These are phyloP conservation scores for Dufourea novaeangliae DNA, from an alignment of 1,140 invertebrate species.

Conservation along the genomic window DNA sequence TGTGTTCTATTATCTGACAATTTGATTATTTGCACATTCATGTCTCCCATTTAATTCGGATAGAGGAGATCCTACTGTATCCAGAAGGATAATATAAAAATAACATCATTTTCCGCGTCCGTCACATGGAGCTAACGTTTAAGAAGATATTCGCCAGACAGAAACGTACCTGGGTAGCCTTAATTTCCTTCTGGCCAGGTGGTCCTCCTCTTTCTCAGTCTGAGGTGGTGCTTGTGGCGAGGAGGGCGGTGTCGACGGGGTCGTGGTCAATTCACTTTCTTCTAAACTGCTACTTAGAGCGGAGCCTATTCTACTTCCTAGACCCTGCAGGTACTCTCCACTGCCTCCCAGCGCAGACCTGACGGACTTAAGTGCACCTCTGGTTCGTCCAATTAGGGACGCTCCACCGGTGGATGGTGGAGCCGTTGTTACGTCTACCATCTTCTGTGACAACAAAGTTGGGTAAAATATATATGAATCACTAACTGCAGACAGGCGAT, in stretches of 20 bases:
- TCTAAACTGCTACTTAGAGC: conserved; percentile 79
- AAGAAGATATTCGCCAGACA: not conserved
- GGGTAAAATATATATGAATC: not conserved
- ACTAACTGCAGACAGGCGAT: not conserved
- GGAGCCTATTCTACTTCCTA: conserved; percentile 78
- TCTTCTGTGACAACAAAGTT: conserved; percentile 38
- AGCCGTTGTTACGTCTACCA: conserved; percentile 77
- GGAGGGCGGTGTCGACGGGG: conserved; percentile 70
- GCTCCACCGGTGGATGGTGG: conserved; percentile 68
- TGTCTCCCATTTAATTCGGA: too few relatives aligned
- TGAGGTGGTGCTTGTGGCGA: conserved; percentile 59
- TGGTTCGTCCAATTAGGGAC: conserved; percentile 78
- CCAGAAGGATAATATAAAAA: too few relatives aligned
- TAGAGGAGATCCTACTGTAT: too few relatives aligned
- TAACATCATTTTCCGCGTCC: too few relatives aligned
- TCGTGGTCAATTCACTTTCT: conserved; percentile 75
- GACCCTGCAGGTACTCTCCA: conserved; percentile 78
- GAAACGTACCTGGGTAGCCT: conserved; percentile 71
- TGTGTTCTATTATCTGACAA: too few relatives aligned
- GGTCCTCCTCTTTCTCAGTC: conserved; percentile 45
- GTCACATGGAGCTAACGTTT: too few relatives aligned
- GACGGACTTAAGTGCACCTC: conserved; percentile 77
- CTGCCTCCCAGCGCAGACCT: conserved; percentile 77
- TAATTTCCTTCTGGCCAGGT: conserved; percentile 67
- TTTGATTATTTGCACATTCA: too few relatives aligned